Evolutionary conservation across 2,797 vertebrate genomes (phyloP).

Genomic region (Geotrypetes seraphini): DNA sequence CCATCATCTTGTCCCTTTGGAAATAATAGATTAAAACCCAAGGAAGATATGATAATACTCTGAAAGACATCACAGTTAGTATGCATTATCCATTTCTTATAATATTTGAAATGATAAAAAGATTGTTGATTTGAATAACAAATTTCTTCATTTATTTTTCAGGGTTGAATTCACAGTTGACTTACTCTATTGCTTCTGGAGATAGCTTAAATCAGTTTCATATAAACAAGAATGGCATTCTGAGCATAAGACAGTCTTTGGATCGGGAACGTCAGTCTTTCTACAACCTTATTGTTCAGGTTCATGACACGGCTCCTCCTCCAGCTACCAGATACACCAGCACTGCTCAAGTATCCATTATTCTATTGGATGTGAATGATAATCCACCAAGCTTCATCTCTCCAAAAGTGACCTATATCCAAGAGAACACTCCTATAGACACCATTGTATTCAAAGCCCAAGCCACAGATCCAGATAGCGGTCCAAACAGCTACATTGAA

Average conservation of each 20-base stretch:
- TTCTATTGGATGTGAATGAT: conserved; percentile 89
- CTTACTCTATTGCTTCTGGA: conserved; percentile 77
- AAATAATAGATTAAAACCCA: no score
- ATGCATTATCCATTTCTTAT: no score
- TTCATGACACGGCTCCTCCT: conserved; percentile 68
- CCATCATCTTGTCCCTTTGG: no score
- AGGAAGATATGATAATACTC: no score
- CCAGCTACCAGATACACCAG: conserved; percentile 73
- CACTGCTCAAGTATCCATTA: conserved; percentile 84
- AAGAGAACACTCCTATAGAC: conserved; percentile 85
- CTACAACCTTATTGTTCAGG: conserved; percentile 84
- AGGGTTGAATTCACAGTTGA: conserved; percentile 78
- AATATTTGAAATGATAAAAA: no score
- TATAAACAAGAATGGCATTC: conserved; percentile 56
- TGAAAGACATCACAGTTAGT: no score
- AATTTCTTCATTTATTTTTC: no score
- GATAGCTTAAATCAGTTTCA: conserved; percentile 75
- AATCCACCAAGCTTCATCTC: conserved; percentile 80
- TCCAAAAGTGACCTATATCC: conserved; percentile 77
- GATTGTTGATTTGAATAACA: no score
- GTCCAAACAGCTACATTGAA: conserved; percentile 95
- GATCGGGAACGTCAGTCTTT: conserved; percentile 90
- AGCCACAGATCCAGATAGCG: conserved; percentile 80
- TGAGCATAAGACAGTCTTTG: conserved; percentile 62
- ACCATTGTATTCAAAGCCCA: conserved; percentile 78